Evolutionary conservation across 1,140 invertebrate species (phyloP).

Genomic region (Leptinotarsa defecta): DNA sequence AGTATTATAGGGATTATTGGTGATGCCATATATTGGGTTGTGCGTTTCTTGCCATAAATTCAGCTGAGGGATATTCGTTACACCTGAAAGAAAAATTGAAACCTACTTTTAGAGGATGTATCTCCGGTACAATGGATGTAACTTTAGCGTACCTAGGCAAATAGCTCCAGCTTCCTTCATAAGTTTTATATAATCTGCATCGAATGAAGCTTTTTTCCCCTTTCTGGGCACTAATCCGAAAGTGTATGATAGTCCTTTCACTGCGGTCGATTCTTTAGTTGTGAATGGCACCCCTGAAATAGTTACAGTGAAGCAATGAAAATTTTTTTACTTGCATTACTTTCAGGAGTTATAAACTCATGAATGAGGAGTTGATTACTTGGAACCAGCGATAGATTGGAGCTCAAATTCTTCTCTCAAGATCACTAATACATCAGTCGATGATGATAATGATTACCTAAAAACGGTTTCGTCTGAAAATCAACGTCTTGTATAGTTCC

Average conservation of each 20-base stretch:
- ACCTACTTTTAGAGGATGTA: too few species aligned
- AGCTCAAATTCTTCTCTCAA: not conserved
- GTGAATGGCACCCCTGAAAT: slow-evolving; percentile 79
- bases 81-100: slow-evolving; percentile 45
- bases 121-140: not conserved
- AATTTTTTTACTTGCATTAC: not conserved
- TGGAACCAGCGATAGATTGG: not conserved
- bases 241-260: slow-evolving; percentile 67
- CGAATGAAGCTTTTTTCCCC: slow-evolving; percentile 64
- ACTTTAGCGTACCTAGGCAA: slow-evolving; percentile 64
- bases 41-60: slow-evolving; percentile 84
- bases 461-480: slow-evolving; percentile 69
- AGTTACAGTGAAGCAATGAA: not conserved
- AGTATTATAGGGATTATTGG: slow-evolving; percentile 90
- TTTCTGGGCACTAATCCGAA: slow-evolving; percentile 66
- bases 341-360: not conserved
- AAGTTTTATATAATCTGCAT: slow-evolving; percentile 76
- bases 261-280: slow-evolving; percentile 64
- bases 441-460: slow-evolving; percentile 60
- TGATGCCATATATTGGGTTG: slow-evolving; percentile 90
- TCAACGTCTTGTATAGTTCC: slow-evolving; percentile 61
- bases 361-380: slow-evolving; percentile 56
- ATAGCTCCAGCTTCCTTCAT: slow-evolving; percentile 85
- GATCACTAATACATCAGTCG: not conserved
- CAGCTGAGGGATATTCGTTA: slow-evolving; percentile 92